These are phyloP conservation scores for Brienomyrus brachyistius DNA, from an alignment of 2,113 vertebrate genomes.

Conservation along the genomic window DNA sequence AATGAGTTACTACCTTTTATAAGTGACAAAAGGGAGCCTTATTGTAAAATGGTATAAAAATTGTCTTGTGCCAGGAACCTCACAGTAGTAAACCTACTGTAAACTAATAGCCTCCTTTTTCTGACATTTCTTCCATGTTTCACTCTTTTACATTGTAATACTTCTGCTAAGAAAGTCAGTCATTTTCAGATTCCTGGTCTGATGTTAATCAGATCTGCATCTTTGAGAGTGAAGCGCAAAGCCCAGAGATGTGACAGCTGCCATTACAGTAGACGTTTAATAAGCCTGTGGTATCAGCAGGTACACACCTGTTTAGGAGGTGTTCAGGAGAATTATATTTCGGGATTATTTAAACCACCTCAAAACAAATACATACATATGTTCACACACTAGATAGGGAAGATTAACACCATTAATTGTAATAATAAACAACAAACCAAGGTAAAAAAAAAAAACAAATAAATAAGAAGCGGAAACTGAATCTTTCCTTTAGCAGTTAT, in stretches of 20 bases:
- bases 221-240: background rate
- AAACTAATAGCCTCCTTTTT: background rate
- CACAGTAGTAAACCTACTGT: too few species aligned
- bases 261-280: background rate
- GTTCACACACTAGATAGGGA: background rate
- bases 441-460: background rate
- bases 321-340: background rate
- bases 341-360: background rate
- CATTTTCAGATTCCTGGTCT: background rate
- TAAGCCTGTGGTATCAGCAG: background rate
- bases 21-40: background rate
- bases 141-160: background rate
- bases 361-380: background rate
- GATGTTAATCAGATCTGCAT: background rate
- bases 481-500: slow-evolving; percentile 14
- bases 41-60: background rate
- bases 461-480: background rate
- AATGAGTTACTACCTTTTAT: background rate
- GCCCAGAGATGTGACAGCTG: background rate
- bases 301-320: background rate
- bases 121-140: background rate
- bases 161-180: background rate
- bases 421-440: slow-evolving; percentile 12
- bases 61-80: too few species aligned
- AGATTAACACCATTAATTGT: slow-evolving; percentile 8